Evolutionary conservation across 2,797 vertebrate genomes (phyloP), one percentile per base, ranked within the genome.

Genomic region (Nannoperca australis): DNA sequence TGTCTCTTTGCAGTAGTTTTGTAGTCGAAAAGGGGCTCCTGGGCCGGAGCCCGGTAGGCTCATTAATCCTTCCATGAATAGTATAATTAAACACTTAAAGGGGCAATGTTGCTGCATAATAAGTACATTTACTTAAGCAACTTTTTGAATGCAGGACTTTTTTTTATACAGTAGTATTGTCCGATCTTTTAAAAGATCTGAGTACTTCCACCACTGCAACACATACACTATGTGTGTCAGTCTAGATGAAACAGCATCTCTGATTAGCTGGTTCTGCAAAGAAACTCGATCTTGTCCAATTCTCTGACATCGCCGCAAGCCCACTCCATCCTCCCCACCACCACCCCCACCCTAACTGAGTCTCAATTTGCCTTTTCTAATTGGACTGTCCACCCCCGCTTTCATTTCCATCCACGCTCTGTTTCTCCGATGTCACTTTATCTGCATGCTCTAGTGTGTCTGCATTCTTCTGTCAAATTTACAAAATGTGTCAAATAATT

Each of bases 241-340:
- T 10, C 34, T 15, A 40, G 54, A 82, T 82, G 58, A 88, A 82
- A 85, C 78, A 55, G 65, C 70, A 78, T 87, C 53, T 81, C 62
- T 56, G 60, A 89, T 76, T 77, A 70, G 54, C 49, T 24, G 5
- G 15, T 42, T 81, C 72, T 68, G 59, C 71, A 67, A 42, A 67
- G 76, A 71, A 84, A 86, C 66, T 70, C 36, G 4, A 67, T 76
- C 60, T 56, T 54, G 53, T 82, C 34, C 3, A 56, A 56, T 85
- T 76, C 61, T 62, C 68, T 79, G 76, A 81, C 68, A 79, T 50
- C 18, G 11, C 69, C 32, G 30, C 49, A 34, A n/a, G 34, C 68
- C 27, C 64, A 49, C 50, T 42, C 42, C 14, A 18, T n/a, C 49
- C 58, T 22, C 20, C 11, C 42, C 22, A 7, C 12, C 30, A 22